Evolutionary conservation across 2,888 invertebrate genomes (phyloP), one percentile per base, ranked within the genome.

Genomic region (Drosophila borborema): DNA sequence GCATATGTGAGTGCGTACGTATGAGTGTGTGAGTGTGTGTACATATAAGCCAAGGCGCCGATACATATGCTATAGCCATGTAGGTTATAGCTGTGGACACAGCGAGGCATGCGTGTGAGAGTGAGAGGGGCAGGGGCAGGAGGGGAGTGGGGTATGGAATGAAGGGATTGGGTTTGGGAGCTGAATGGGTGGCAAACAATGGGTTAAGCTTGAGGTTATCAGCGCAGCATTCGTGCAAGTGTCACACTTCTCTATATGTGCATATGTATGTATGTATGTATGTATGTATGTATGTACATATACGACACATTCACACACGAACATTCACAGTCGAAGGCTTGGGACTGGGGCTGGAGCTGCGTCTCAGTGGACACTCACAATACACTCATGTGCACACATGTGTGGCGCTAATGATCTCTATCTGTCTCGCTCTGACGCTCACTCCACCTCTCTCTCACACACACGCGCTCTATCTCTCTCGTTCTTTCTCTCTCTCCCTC

Each of bases 41-140:
- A 80, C 80, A 82, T 66, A 81, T 82, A 80, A 71, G 81, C 73
- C 63, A 72, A 76, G 75, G 79, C 88, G 80, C 80, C 83, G 64
- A 74, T 86, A 79, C 83, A 82, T 82, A 86, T 82, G 86, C 81
- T 81, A 80, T 80, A 58, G 80, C 69, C 77, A 74, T 64, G 71
- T 55, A 66, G 74, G 70, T 63, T 53, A 61, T 56, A 60, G 49
- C 62, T 72, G 64, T 69, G 72, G 66, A 68, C 71, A 46, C 62
- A 40, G 67, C 40, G 78, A 65, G 68, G 59, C 65, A 66, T 70
- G 76, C 66, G 78, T 69, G 68, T 60, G 61, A 18, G 36, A 28
- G 23, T 20, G 28, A 28, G 9, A n/a, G 53, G n/a, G 5, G 10
- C 0, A 3, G 53, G 8, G 20, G 40, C 18, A 9, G 38, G 14